A percentile compares a stretch with the other conserved stretches of the same genome.
phyloP scores from a whole-genome alignment of 2,797 vertebrate genomes.

The Sebastes kiyomatsui region DNA sequence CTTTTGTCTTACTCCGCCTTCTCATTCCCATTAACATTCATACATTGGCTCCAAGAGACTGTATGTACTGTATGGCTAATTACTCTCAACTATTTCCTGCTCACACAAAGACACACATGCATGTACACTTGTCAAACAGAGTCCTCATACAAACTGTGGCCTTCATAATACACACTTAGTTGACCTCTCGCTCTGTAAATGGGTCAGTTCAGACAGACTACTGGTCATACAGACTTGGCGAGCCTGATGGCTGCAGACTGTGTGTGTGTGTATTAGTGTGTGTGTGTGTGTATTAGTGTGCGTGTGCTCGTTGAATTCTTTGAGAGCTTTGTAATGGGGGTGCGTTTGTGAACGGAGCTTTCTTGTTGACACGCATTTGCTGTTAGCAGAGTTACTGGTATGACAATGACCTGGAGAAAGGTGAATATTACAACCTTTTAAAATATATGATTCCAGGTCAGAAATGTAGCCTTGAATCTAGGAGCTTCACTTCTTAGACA shows the following conservation, averaged over 20 bases:
- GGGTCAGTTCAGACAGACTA: slow-evolving; percentile 52
- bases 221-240: slow-evolving; percentile 47
- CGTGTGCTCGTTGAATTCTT: slow-evolving; percentile 29
- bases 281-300: neutral
- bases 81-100: slow-evolving; percentile 27
- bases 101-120: slow-evolving; percentile 2
- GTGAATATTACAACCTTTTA: neutral
- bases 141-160: slow-evolving; percentile 30
- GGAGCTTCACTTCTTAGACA: neutral
- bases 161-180: slow-evolving; percentile 52
- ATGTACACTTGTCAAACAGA: neutral
- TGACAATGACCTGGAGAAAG: neutral
- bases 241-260: slow-evolving; percentile 5
- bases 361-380: neutral
- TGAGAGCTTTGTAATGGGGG: slow-evolving; percentile 35
- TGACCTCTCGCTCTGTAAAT: slow-evolving; percentile 44
- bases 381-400: neutral
- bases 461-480: neutral
- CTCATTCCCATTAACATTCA: neutral
- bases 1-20: neutral
- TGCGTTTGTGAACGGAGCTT: slow-evolving; percentile 13
- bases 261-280: neutral
- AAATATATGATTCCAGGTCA: neutral
- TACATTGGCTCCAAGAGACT: slow-evolving; percentile 3
- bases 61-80: neutral